Evolutionary conservation across 64 coral and sea anemone genomes (phyloP).

Genomic region (Stichodactyla mertensii): DNA sequence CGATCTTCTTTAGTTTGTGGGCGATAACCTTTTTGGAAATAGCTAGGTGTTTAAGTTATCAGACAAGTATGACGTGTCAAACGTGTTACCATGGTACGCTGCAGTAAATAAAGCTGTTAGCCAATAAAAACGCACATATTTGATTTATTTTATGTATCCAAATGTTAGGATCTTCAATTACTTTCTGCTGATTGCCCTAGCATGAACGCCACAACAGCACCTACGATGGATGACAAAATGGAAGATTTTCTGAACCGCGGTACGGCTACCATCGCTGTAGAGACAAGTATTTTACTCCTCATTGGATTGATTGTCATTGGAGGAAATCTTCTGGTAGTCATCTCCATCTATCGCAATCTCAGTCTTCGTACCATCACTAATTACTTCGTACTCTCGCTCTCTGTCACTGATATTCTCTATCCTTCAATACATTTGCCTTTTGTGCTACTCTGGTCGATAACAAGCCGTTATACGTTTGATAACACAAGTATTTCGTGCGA

Average conservation of each 20-base stretch:
- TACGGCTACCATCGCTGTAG: background rate
- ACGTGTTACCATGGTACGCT: too few species aligned
- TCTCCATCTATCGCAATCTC: conserved; percentile 33
- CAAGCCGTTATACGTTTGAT: background rate
- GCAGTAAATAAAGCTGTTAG: too few species aligned
- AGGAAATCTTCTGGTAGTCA: conserved; percentile 33
- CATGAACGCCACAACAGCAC: too few species aligned
- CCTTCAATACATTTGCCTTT: background rate
- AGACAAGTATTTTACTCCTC: conserved; percentile 27
- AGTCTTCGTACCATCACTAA: conserved; percentile 44
- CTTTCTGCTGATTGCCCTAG: too few species aligned
- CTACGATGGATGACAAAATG: background rate
- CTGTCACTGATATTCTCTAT: conserved; percentile 21
- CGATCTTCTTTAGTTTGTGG: too few species aligned
- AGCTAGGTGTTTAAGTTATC: too few species aligned
- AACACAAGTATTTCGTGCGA: background rate
- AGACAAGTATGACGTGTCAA: too few species aligned
- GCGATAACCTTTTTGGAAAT: too few species aligned
- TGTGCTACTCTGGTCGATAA: background rate
- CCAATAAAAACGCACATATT: too few species aligned
- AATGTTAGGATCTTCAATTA: too few species aligned
- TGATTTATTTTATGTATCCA: too few species aligned
- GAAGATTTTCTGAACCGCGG: background rate
- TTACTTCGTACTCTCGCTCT: conserved; percentile 38
- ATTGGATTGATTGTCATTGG: conserved; percentile 27